These are phyloP conservation scores for Pyrocephalus nanus DNA, from an alignment of 2,797 vertebrate genomes.

Conservation along the genomic window DNA sequence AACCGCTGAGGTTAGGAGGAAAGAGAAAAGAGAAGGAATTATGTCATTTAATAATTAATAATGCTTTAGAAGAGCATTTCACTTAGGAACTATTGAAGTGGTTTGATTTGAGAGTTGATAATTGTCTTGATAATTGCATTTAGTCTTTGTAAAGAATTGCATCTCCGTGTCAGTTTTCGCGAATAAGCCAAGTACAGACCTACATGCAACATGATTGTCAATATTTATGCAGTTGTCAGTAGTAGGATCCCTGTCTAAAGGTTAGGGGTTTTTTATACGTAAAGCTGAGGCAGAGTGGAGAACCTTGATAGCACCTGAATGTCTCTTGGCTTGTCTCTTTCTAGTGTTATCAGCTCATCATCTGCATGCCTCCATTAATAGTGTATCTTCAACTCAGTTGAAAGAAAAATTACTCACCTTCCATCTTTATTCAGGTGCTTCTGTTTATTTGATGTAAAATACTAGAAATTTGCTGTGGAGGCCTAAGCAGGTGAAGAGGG, in stretches of 20 bases:
- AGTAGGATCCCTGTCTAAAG: background rate
- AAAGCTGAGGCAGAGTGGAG: background rate
- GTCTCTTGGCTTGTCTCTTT: background rate
- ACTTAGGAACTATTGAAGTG: background rate
- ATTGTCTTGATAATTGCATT: background rate
- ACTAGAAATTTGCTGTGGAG: background rate
- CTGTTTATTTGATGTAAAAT: slow-evolving; percentile 12
- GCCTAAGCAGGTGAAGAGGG: background rate
- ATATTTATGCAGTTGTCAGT: background rate
- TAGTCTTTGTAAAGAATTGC: background rate
- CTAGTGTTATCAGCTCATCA: background rate
- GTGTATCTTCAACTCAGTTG: background rate
- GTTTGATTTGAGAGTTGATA: background rate
- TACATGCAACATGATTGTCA: background rate
- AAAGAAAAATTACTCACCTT: background rate
- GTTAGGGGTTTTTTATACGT: background rate
- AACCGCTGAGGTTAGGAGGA: background rate
- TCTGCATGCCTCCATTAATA: background rate
- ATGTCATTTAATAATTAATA: background rate
- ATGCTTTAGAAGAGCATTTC: background rate
- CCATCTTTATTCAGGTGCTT: background rate
- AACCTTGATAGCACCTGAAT: background rate
- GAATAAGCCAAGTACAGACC: background rate
- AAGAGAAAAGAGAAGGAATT: background rate
- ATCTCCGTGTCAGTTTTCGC: background rate